Base-by-base conservation (phyloP, 2,797 vertebrate genomes). In the Allobates femoralis region DNA sequence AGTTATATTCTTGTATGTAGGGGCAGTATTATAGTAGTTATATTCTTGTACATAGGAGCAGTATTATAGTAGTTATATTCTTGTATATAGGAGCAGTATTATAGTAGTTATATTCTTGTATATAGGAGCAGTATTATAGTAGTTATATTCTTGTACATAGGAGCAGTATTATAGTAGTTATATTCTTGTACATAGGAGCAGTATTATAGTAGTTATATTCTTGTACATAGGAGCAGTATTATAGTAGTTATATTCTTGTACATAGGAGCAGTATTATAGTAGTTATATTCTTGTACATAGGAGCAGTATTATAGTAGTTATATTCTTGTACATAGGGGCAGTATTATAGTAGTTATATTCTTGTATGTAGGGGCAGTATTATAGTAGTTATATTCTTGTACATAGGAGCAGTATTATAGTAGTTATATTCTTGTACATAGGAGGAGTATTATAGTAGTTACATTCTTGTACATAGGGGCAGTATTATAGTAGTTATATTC, bases 191-290 rank as follows among this genome's bases (percentile, higher is more conserved):
- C 28, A 64, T 30, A 64, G 26, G 62, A 30, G 11, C 26, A 64
- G 15, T 30, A 62, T 28, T 62, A 62, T 62, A 62, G 58, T 28
- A 62, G n/a, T 26, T 62, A 62, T 62, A 64, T 64, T 64, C 26
- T 64, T 64, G 58, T 60, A 60, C 7, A 26, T 60, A 60, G 58
- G 58, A 11, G 58, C 58, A 60, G 58, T 60, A 60, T n/a, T 60
- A 60, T 60, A 60, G 58, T 60, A 60, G 58, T 60, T 60, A 60
- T 60, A 60, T 60, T 60, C 58, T 60, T 60, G 58, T 60, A 58
- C 19, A 58, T 58, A 58, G 55, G 55, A 8, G 21, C 55, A 58
- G 55, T 21, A 58, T 21, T 58, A 58, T 58, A 58, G 55, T 58
- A 58, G 55, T 58, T 58, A 58, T 58, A 58, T 58, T 58, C 55